phyloP scores from a whole-genome alignment of 2,113 vertebrate species.

The Hemichromis elongatus region DNA sequence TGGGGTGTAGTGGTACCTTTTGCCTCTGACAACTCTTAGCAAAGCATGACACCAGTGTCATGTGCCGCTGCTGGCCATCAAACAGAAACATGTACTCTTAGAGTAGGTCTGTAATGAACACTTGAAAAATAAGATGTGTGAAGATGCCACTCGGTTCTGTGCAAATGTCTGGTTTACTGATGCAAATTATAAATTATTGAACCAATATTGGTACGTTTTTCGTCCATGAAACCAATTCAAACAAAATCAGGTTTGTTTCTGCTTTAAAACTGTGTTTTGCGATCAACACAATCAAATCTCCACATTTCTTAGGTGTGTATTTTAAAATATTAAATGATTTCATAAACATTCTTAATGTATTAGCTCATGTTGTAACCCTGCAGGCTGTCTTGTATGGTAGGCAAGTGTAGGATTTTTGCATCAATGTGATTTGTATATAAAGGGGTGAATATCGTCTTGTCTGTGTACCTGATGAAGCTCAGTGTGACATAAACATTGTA shows the following conservation, averaged over 20 bases:
- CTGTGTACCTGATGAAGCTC: background rate
- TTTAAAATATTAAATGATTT: background rate
- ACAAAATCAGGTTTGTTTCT: background rate
- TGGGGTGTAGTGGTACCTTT: slow-evolving; percentile 75
- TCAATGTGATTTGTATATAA: background rate
- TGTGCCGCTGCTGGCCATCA: slow-evolving; percentile 28
- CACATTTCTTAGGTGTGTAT: background rate
- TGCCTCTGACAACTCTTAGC: slow-evolving; percentile 71
- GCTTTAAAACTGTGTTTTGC: background rate
- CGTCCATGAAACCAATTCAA: background rate
- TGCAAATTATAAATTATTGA: background rate
- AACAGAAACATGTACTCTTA: background rate
- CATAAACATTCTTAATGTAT: background rate
- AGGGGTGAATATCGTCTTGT: background rate
- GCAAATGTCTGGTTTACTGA: background rate
- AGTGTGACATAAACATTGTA: background rate
- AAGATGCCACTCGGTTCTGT: background rate
- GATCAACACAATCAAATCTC: background rate
- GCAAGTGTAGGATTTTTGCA: background rate
- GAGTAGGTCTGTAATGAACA: background rate
- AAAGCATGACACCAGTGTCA: slow-evolving; percentile 65
- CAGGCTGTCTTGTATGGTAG: background rate
- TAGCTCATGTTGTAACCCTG: background rate
- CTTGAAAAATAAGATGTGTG: background rate
- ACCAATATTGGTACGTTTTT: background rate